Conservation (phyloP, 2,113 vertebrate genomes). For the Limanda limanda region DNA sequence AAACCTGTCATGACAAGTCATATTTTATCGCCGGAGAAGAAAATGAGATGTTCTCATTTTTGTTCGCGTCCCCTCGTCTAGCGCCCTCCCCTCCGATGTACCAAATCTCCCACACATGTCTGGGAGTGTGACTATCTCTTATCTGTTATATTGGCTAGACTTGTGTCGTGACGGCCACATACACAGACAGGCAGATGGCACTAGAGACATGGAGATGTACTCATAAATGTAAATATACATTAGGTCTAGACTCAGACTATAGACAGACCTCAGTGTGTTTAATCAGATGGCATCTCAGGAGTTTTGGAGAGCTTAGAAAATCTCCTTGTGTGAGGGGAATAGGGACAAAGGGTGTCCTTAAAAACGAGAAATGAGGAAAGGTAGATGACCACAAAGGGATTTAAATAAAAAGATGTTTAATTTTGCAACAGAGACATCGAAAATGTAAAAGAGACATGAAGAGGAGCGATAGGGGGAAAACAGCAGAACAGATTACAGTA, state of each 20-base stretch:
- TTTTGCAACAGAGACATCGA: background rate
- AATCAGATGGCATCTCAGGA: background rate
- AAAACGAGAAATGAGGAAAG: background rate
- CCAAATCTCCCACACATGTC: constrained; percentile 68
- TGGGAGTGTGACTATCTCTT: constrained; percentile 55
- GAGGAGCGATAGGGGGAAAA: constrained; percentile 1
- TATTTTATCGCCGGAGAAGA: constrained; percentile 43
- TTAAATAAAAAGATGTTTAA: background rate
- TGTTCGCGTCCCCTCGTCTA: constrained; percentile 55
- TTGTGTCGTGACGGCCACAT: constrained; percentile 18
- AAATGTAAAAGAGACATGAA: background rate
- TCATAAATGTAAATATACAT: constrained; percentile 22
- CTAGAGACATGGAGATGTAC: constrained; percentile 15
- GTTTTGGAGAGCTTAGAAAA: background rate
- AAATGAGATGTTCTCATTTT: constrained; percentile 49
- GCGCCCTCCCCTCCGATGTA: constrained; percentile 54
- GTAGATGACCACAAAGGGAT: background rate
- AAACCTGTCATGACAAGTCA: constrained; percentile 31
- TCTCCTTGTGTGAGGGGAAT: background rate
- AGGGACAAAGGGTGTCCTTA: background rate
- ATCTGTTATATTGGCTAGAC: constrained; percentile 33
- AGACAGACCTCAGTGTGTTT: constrained; percentile 15
- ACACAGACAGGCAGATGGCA: constrained; percentile 53
- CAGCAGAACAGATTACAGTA: constrained; percentile 24
- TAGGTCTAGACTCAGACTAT: constrained; percentile 28